Percentiles rank a stretch among this genome's conserved stretches.
phyloP scores from a whole-genome alignment of 1,140 invertebrate genomes.

The Diuraphis noxia region DNA sequence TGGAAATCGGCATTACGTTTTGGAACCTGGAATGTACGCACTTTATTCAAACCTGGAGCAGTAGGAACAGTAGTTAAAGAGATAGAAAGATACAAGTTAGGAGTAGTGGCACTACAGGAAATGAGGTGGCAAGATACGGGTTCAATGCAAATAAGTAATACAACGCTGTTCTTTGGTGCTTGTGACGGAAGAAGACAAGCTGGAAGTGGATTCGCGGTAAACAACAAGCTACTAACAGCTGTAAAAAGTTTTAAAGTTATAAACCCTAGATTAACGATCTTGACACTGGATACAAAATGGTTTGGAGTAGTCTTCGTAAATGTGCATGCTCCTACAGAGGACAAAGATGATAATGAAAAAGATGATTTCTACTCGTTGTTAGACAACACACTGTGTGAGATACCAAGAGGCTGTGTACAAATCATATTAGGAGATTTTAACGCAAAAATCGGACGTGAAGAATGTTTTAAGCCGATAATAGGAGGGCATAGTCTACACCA shows the following conservation, averaged over 20 bases:
- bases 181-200: conserved; percentile 18
- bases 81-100: too few relatives aligned
- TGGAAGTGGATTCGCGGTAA: not conserved
- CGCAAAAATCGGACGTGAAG: conserved; percentile 55
- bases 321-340: conserved; percentile 9
- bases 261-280: conserved; percentile 6
- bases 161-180: not conserved
- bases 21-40: too few relatives aligned
- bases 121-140: too few relatives aligned
- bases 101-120: too few relatives aligned
- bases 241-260: conserved; percentile 23
- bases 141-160: conserved; percentile 16
- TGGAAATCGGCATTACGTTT: too few relatives aligned
- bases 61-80: too few relatives aligned
- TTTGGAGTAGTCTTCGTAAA: conserved; percentile 26
- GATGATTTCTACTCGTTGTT: not conserved
- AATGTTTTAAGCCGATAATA: conserved; percentile 54
- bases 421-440: conserved; percentile 55
- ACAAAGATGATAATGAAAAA: conserved; percentile 5
- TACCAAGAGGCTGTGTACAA: conserved; percentile 43
- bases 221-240: too few relatives aligned
- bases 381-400: conserved; percentile 29
- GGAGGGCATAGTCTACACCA: conserved; percentile 59
- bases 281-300: not conserved
- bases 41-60: too few relatives aligned